Conservation (phyloP, 2,113 vertebrate species). For the Trachemys scripta region DNA sequence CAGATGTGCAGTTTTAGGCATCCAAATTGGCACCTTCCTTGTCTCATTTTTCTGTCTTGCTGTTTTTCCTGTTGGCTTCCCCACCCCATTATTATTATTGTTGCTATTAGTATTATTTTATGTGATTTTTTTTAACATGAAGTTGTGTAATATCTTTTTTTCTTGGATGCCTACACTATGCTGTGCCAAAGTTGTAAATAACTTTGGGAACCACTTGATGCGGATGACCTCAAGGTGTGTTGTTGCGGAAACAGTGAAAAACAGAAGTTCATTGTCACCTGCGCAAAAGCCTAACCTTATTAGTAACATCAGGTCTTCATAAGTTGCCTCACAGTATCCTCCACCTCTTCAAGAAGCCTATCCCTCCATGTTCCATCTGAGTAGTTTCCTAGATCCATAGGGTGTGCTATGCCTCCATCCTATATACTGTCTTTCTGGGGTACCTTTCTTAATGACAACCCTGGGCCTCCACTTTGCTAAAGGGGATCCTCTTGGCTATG, state of each 20-base stretch:
- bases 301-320: neutral
- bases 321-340: neutral
- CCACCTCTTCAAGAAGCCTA: neutral
- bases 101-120: neutral
- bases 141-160: neutral
- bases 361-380: neutral
- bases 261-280: neutral
- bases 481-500: neutral
- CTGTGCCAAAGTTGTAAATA: neutral
- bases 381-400: neutral
- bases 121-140: neutral
- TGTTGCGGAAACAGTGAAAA: neutral
- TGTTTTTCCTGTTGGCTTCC: constrained; percentile 12
- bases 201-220: neutral
- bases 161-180: neutral
- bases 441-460: neutral
- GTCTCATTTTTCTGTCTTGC: neutral
- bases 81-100: neutral
- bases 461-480: neutral
- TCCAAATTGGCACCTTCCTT: constrained; percentile 27
- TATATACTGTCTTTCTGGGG: neutral
- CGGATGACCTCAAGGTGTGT: rapidly evolving
- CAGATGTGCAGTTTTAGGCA: constrained; percentile 20
- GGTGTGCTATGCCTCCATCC: neutral
- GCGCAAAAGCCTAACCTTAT: neutral